Evolutionary conservation across 2,797 vertebrate genomes (phyloP), one percentile per base, ranked within the genome.

Genomic region (Amblyopsis hoosieri): DNA sequence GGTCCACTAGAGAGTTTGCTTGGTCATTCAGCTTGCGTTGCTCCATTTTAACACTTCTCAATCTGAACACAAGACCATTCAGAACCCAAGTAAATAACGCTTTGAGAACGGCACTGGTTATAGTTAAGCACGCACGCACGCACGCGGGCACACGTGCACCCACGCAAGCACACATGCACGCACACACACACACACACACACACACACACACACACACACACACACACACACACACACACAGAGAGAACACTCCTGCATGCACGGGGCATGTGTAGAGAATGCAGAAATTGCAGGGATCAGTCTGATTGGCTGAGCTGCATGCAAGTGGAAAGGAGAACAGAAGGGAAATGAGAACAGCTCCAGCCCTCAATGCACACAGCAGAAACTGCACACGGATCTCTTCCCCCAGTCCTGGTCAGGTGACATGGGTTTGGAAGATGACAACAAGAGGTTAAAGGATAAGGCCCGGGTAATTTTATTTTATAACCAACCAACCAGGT

Each of bases 21-120:
- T 99, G 97, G 91, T 99, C 97, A 81, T 99, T 99, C 92, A 99
- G 91, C 92, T 99, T 99, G 84, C 97, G 95, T 92, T 99, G 98
- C 88, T 99, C 97, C 97, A 99, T 99, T 96, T 99, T 99, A 91
- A 99, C 97, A 94, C 98, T 99, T 96, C 98, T 95, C 91, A 99
- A 97, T 95, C 97, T 98, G 94, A 92, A 97, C 93, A 93, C 82
- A 90, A 92, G 94, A 93, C 89, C 85, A 89, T 93, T 91, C 89
- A 92, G 72, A 93, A 94, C 88, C 92, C 90, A 88, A 55, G 33
- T 55, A 17, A 85, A 88, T 69, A 87, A 81, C 76, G 75, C 85
- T 87, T 42, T 42, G 37, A 42, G 11, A 45, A 17, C 13, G 23
- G 54, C 23, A 7, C 23, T 33, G n/a, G 64, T 84, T 66, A 83